These are phyloP conservation scores for Eriosoma lanigerum DNA, from an alignment of 1,140 invertebrate species.

Conservation along the genomic window DNA sequence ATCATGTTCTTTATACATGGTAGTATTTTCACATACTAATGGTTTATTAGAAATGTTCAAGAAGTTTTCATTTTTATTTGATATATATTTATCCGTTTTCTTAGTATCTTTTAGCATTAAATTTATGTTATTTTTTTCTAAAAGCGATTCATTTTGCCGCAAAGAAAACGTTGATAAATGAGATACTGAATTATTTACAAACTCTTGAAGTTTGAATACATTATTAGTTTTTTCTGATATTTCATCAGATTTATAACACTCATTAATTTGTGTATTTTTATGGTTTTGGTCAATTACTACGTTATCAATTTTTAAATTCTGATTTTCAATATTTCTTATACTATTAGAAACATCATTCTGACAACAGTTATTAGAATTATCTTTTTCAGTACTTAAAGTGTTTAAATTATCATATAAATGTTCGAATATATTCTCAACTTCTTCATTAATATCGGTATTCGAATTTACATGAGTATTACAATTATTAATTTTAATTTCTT, in stretches of 20 bases:
- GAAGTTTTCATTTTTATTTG: background rate
- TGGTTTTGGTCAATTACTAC: background rate
- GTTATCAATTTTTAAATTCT: background rate
- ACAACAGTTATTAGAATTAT: background rate
- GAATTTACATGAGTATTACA: background rate
- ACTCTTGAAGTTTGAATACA: background rate
- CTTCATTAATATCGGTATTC: background rate
- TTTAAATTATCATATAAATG: slow-evolving; percentile 11
- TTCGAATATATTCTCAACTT: slow-evolving; percentile 30
- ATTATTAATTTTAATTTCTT: background rate
- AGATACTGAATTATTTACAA: background rate
- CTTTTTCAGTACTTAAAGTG: background rate
- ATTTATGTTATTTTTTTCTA: background rate
- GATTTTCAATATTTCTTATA: background rate
- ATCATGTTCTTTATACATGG: too few relatives aligned
- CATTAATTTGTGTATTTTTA: background rate
- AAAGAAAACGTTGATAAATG: background rate
- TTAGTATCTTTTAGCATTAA: background rate
- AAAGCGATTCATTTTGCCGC: too few relatives aligned
- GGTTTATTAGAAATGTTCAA: background rate
- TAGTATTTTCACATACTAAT: background rate
- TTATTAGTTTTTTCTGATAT: background rate
- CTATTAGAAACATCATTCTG: background rate
- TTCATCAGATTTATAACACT: background rate
- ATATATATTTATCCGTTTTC: background rate